Conservation (phyloP, 1,140 invertebrate species). For the Drosophila kurseongensis region DNA sequence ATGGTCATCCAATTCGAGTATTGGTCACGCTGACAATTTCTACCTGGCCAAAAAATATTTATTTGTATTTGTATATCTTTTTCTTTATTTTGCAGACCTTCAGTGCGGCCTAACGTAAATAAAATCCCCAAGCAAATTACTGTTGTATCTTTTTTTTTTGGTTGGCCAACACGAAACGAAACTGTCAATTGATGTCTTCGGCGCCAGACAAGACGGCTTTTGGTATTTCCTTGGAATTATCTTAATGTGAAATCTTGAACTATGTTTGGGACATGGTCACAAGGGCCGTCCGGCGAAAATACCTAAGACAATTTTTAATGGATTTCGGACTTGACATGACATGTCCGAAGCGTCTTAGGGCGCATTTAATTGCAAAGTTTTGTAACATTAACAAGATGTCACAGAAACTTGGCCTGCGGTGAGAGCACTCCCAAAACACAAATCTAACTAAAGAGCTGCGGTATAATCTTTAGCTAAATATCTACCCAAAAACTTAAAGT, state of each 20-base stretch:
- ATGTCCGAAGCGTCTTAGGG: conserved; percentile 33
- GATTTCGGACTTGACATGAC: conserved; percentile 74
- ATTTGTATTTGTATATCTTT: conserved; percentile 23
- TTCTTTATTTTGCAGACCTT: conserved; percentile 60
- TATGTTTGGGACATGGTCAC: conserved; percentile 77
- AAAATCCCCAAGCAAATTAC: conserved; percentile 58
- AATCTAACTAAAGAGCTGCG: conserved; percentile 11
- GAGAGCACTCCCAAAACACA: not conserved
- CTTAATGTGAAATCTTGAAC: conserved; percentile 81
- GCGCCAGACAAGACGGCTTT: conserved; percentile 59
- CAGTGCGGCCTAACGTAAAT: conserved; percentile 56
- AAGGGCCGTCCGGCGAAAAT: conserved; percentile 50
- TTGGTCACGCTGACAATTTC: conserved; percentile 55
- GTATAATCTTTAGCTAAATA: conserved; percentile 6
- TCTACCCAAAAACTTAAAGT: conserved; percentile 20
- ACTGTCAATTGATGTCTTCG: conserved; percentile 77
- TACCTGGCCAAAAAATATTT: conserved; percentile 59
- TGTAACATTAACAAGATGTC: conserved; percentile 56
- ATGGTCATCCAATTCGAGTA: conserved; percentile 55
- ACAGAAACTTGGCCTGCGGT: conserved; percentile 17
- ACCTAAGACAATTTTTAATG: conserved; percentile 76
- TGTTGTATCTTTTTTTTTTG: conserved; percentile 16
- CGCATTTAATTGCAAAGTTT: conserved; percentile 77
- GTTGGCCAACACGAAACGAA: conserved; percentile 73
- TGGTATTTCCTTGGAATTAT: conserved; percentile 80